phyloP scores from a whole-genome alignment of 1,140 invertebrate genomes.

The Papilio xuthus region DNA sequence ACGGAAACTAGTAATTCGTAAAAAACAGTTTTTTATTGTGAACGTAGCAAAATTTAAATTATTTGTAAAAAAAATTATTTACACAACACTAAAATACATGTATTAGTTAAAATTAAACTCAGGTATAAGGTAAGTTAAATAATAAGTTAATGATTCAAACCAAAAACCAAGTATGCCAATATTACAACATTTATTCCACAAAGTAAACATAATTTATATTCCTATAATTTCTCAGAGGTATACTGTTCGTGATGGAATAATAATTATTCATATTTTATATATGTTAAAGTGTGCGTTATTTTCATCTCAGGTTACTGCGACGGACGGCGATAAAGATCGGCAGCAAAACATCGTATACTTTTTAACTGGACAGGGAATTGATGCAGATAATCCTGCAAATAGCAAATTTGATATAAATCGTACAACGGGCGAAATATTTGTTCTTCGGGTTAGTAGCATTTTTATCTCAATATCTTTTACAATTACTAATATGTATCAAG shows the following conservation, averaged over 20 bases:
- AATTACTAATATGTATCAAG: slow-evolving; percentile 24
- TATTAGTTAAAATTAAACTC: not conserved
- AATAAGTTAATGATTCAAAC: slow-evolving; percentile 30
- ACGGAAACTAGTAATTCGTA: slow-evolving; percentile 46
- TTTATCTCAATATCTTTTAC: slow-evolving; percentile 32
- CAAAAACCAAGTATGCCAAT: slow-evolving; percentile 51
- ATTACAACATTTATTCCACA: not conserved
- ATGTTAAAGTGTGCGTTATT: not conserved
- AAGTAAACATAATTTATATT: not conserved
- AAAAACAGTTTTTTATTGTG: not conserved
- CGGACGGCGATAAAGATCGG: slow-evolving; percentile 96
- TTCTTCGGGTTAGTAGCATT: slow-evolving; percentile 88
- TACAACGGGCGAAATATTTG: slow-evolving; percentile 96
- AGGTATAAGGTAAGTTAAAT: not conserved
- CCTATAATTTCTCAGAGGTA: not conserved
- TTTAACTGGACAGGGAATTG: slow-evolving; percentile 97
- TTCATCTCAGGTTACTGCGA: slow-evolving; percentile 91
- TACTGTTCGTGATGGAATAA: not conserved
- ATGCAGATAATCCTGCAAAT: slow-evolving; percentile 96
- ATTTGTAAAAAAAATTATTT: no score
- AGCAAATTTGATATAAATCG: slow-evolving; percentile 98
- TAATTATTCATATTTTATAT: not conserved
- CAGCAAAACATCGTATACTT: slow-evolving; percentile 98
- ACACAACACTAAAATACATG: no score
- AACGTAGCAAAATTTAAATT: not conserved